These are phyloP conservation scores for Sebastes minor DNA, from an alignment of 2,797 vertebrate species.

Conservation along the genomic window DNA sequence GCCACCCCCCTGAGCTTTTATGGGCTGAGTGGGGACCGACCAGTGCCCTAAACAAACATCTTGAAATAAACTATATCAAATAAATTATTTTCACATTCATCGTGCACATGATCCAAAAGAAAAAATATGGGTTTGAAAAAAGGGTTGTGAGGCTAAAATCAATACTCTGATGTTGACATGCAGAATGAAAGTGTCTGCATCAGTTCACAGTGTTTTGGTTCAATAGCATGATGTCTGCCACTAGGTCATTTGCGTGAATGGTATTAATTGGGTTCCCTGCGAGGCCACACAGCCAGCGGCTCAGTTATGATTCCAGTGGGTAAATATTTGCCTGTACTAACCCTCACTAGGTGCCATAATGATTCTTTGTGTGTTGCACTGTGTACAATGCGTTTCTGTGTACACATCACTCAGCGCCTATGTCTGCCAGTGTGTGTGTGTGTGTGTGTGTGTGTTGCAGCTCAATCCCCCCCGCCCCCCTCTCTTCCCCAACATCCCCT, in stretches of 20 bases:
- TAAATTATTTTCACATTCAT: not conserved
- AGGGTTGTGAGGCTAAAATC: conserved; percentile 25
- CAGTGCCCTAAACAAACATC: conserved; percentile 21
- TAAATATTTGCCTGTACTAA: conserved; percentile 84
- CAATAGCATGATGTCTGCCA: conserved; percentile 63
- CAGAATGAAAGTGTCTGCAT: conserved; percentile 25
- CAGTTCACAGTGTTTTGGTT: conserved; percentile 36
- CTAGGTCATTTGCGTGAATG: conserved; percentile 76
- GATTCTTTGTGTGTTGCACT: conserved; percentile 76
- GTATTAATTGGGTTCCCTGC: conserved; percentile 81
- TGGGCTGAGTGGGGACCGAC: not conserved
- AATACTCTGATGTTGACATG: conserved; percentile 25
- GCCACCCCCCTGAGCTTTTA: conserved; percentile 31
- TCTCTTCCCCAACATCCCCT: conserved; percentile 36
- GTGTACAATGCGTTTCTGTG: conserved; percentile 67
- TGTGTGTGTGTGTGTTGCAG: conserved; percentile 49
- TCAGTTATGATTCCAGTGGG: conserved; percentile 83
- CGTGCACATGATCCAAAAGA: not conserved
- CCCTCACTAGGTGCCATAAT: conserved; percentile 79
- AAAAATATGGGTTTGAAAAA: conserved; percentile 7
- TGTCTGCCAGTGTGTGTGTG: conserved; percentile 41
- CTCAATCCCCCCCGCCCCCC: conserved; percentile 31
- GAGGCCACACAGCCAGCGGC: conserved; percentile 73
- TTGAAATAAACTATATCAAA: not conserved
- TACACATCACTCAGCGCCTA: conserved; percentile 69